These are phyloP conservation scores for Plagiodera versicolora DNA, from an alignment of 2,888 invertebrate species.

Conservation along the genomic window DNA sequence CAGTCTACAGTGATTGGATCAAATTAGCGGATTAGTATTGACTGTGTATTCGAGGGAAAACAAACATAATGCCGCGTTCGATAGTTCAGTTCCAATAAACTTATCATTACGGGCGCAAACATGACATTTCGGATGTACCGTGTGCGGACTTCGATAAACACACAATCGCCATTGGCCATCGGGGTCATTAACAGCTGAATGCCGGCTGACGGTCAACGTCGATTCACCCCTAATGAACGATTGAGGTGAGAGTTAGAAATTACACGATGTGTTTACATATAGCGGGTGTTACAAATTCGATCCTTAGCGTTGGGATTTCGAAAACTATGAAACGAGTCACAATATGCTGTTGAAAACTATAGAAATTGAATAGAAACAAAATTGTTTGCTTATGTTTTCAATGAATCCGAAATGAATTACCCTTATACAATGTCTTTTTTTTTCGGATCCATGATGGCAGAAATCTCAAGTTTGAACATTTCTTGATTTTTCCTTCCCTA, in stretches of 20 bases:
- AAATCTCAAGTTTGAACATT: too few relatives aligned
- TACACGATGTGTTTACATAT: neutral
- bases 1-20: neutral
- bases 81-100: constrained; percentile 42
- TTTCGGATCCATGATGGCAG: too few relatives aligned
- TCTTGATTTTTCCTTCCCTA: too few relatives aligned
- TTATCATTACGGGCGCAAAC: constrained; percentile 52
- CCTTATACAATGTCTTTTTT: too few relatives aligned
- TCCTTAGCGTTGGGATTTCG: too few relatives aligned
- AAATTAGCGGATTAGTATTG: constrained; percentile 49
- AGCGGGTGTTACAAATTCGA: too few relatives aligned
- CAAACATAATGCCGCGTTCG: constrained; percentile 40
- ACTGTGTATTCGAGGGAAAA: constrained; percentile 46
- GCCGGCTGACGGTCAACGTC: neutral
- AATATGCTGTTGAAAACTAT: too few relatives aligned
- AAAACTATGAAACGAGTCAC: too few relatives aligned
- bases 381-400: too few relatives aligned
- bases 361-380: too few relatives aligned
- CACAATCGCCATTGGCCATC: constrained; percentile 14
- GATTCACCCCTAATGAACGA: neutral
- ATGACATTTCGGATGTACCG: constrained; percentile 20
- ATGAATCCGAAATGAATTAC: too few relatives aligned
- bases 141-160: constrained; percentile 22
- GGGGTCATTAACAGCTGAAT: neutral
- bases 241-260: neutral